Conservation (phyloP, 2,888 invertebrate species). For the Pterobdella sp. region DNA sequence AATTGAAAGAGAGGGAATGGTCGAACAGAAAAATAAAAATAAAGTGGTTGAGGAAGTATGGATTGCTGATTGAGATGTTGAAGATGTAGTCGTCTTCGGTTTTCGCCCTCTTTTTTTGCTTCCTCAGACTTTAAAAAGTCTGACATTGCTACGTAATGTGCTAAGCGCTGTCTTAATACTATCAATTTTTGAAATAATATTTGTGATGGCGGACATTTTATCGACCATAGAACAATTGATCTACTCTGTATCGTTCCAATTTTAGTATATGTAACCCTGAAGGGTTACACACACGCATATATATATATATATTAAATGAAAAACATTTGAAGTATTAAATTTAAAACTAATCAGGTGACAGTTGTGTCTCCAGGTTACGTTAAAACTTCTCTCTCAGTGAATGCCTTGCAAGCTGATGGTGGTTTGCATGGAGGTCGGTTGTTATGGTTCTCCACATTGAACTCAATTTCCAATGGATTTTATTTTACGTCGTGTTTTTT, state of each 20-base stretch:
- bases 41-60: not conserved
- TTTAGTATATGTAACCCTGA: no score
- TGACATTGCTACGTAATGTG: no score
- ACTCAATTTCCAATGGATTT: not conserved
- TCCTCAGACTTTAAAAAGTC: no score
- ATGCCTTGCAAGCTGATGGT: constrained; percentile 79
- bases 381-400: constrained; percentile 78
- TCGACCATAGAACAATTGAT: no score
- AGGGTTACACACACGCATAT: no score
- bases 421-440: constrained; percentile 51
- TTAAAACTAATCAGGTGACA: no score
- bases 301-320: no score
- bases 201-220: no score
- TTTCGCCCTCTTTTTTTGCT: no score
- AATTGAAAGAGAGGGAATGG: not conserved
- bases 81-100: not conserved
- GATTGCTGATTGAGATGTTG: not conserved
- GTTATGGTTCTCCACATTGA: not conserved
- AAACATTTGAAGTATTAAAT: constrained; percentile 61
- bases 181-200: no score
- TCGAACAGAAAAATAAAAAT: not conserved
- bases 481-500: not conserved
- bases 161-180: no score
- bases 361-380: constrained; percentile 85
- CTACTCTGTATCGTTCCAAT: no score